These are phyloP conservation scores for Ornithorhynchus anatinus DNA, from an alignment of 2,113 vertebrate species.

Conservation along the genomic window DNA sequence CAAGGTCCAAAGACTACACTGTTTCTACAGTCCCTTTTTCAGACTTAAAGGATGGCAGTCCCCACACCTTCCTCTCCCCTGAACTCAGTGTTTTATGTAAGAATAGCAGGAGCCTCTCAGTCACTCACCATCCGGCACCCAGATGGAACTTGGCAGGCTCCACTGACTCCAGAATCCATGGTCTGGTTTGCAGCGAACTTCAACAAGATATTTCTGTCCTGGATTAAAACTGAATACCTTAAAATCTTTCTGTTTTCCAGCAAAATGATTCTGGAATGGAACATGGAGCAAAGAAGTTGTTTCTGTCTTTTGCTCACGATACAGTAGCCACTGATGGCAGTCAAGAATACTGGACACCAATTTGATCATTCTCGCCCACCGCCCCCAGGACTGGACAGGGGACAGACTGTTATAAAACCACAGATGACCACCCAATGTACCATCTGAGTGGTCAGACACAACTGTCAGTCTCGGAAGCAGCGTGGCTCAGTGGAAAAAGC, in stretches of 20 bases:
- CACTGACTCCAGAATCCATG: conserved; percentile 73
- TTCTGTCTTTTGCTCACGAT: background rate
- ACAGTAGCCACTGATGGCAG: no score
- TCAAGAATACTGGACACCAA: no score
- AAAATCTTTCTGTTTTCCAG: conserved; percentile 84
- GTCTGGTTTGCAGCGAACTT: conserved; percentile 90
- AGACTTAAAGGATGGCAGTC: background rate
- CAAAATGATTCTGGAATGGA: conserved; percentile 75
- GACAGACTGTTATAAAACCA: no score
- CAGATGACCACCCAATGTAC: no score
- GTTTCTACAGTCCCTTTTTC: background rate
- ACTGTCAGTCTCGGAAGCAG: background rate
- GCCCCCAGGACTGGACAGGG: no score
- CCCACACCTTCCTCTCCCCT: background rate
- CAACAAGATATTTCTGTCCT: conserved; percentile 80
- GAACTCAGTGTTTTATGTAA: background rate
- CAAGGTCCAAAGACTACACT: background rate
- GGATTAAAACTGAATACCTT: conserved; percentile 84
- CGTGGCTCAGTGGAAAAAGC: no score
- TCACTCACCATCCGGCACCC: conserved; percentile 69
- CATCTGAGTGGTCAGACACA: background rate
- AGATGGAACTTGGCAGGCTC: conserved; percentile 59
- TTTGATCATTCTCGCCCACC: no score
- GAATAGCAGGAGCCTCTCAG: background rate
- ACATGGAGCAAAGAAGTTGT: conserved; percentile 18